Base-by-base conservation (phyloP, 2,113 vertebrate species). In the Archocentrus centrarchus region DNA sequence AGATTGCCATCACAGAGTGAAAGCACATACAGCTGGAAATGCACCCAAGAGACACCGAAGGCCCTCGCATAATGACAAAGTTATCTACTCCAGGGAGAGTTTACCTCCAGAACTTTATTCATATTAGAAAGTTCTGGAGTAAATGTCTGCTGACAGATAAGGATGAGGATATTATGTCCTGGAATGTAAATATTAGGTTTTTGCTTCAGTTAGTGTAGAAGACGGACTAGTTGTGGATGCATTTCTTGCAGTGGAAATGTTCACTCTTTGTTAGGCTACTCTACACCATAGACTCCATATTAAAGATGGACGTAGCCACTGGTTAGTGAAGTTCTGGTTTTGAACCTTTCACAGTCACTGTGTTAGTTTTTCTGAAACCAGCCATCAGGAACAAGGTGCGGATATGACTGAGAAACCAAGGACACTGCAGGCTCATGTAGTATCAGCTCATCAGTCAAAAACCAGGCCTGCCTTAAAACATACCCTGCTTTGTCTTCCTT, bases 21-120 rank as follows among this genome's bases (percentile, higher is more conserved):
- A 70, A 85, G 86, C 53, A 53, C 64, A 22, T 53, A 7, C 70
- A 73, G 75, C 76, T 62, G 32, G 53, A 80, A 80, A 77, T 32
- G 39, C 32, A 77, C 59, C 59, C n/a, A 7, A 7, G 70, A 73
- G 53, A 20, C 30, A 0, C 63, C 0, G 5, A 47, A 11, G 35
- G 11, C 27, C 30, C 10, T 20, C 15, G 5, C 27, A 11, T 39
- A 61, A 22, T 39, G 68, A 59, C 14, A 35, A 32, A 62, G 59
- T 75, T 64, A 18, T 35, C 81, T 35, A 22, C 44, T 1, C 15
- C 47, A 32, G 5, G 7, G 24, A 37, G 3, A 3, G 64, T 58
- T 59, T 17, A 37, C 57, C 35, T 30, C 27, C 57, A 50, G 11
- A 62, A 84, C 63, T 61, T 55, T 35, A 9, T 39, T 8, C 37